Base-by-base conservation (phyloP, 2,888 invertebrate genomes). In the Agrypnus murinus region DNA sequence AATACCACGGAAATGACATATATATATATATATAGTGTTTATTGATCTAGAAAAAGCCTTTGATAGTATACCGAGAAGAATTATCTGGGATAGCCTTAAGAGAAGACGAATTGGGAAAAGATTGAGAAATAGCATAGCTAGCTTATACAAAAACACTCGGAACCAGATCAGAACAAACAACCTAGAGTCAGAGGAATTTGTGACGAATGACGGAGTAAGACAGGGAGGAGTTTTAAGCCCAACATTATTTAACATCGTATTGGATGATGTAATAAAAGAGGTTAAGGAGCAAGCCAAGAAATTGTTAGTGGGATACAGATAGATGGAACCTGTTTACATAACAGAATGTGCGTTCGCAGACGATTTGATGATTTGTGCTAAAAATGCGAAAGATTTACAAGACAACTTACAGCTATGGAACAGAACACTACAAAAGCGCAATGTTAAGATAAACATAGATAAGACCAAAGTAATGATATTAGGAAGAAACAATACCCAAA, bases 371-470 rank as follows among this genome's bases (percentile, higher is more conserved):
- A 59, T 65, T 2, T 65, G 25, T 31, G 65, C 57, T 59, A 43
- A 38, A 40, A 43, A 36, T 9, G 38, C n/a, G 14, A 36, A 43
- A 40, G 40, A 40, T 9, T n/a, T 40, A 40, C 40, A 40, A 40
- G 40, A 40, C 7, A 40, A 40, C 40, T 9, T 40, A 9, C 3
- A 46, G 15, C 5, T 46, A 46, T 46, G 46, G 17, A 46, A 46
- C 15, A 17, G 17, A 46, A 9, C 46, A 46, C 46, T 46, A 14
- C 46, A 46, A 46, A 17, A 14, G 10, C 46, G 46, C 17, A 46
- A 17, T 17, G 14, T 66, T 36, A 66, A 40, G 31, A 62, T 71
- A 66, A 66, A 71, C n/a, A n/a, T n/a, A n/a, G n/a, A n/a, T n/a
- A n/a, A n/a, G n/a, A n/a, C n/a, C n/a, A n/a, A n/a, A n/a, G n/a